Evolutionary conservation across 1,140 invertebrate species (phyloP).

Genomic region (Lepidurus packardi): DNA sequence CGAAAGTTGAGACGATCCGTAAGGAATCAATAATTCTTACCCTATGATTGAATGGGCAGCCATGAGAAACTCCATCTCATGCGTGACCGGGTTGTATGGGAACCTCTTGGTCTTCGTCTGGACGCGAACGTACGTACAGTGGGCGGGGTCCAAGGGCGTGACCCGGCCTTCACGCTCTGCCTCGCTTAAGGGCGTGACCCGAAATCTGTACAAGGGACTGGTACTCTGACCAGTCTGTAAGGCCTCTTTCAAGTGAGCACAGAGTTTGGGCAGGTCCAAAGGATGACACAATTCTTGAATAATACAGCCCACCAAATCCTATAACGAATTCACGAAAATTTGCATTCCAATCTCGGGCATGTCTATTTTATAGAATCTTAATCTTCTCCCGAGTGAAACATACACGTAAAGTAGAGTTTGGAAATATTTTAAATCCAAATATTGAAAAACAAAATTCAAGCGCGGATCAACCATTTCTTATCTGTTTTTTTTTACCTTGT

Average conservation of each 20-base stretch:
- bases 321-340: conserved; percentile 35
- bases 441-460: no score
- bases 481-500: conserved; percentile 49
- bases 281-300: conserved; percentile 73
- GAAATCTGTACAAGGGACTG: conserved; percentile 70
- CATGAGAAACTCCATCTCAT: conserved; percentile 80
- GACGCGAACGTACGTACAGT: conserved; percentile 72
- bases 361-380: background rate
- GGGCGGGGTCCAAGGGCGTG: conserved; percentile 40
- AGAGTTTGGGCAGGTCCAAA: conserved; percentile 64
- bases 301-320: conserved; percentile 59
- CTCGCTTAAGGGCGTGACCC: conserved; percentile 48
- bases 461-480: no score
- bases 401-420: no score
- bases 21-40: conserved; percentile 37
- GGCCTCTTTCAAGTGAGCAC: conserved; percentile 67
- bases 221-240: conserved; percentile 59
- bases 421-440: no score
- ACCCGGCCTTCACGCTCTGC: conserved; percentile 10
- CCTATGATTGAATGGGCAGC: conserved; percentile 77
- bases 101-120: conserved; percentile 84
- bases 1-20: background rate
- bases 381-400: background rate
- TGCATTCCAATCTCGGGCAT: background rate
- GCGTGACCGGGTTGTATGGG: conserved; percentile 56